Evolutionary conservation across 2,113 vertebrate genomes (phyloP), one percentile per base, ranked within the genome.

Genomic region (Xyliphius kryptos): DNA sequence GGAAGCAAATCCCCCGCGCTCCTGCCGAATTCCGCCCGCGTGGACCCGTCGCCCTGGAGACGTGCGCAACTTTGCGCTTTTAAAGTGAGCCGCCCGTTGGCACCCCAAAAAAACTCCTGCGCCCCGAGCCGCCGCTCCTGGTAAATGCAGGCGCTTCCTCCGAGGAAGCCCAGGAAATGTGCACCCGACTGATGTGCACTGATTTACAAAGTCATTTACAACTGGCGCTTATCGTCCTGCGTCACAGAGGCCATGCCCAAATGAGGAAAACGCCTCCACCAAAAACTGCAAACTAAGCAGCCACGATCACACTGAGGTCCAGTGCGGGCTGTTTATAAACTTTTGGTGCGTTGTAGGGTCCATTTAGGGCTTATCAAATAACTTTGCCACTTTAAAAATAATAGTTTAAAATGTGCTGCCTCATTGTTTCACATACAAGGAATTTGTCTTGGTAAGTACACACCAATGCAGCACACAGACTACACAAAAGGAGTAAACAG

Each of bases 21-120:
- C 26, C 26, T 32, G 26, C 26, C 26, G 22, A n/a, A 82, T 85
- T 78, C 79, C 74, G 72, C 57, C 49, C 43, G 55, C 74, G 69
- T 63, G 63, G 61, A 21, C 20, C n/a, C 61, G 80, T 86, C 72
- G 64, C 76, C 81, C 32, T 55, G 82, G 82, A 77, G 76, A 87
- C 67, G 0, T 41, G 6, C 20, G 73, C 78, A 47, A 54, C 44
- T 49, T 57, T 48, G 40, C 15, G 63, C 46, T 46, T 59, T 54
- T 40, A 37, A 36, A 61, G 43, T 21, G 55, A 58, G 72, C 72
- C 63, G 44, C 68, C 58, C 56, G 66, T 16, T 36, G 65, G 61
- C 26, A 14, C 15, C 11, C 5, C 32, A 22, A 8, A n/a, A 43
- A 20, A 69, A 22, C 37, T 20, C n/a, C 58, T 14, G 43, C 40